These are phyloP conservation scores for Arvicanthis niloticus DNA, from an alignment of 2,113 vertebrate species.

Conservation along the genomic window DNA sequence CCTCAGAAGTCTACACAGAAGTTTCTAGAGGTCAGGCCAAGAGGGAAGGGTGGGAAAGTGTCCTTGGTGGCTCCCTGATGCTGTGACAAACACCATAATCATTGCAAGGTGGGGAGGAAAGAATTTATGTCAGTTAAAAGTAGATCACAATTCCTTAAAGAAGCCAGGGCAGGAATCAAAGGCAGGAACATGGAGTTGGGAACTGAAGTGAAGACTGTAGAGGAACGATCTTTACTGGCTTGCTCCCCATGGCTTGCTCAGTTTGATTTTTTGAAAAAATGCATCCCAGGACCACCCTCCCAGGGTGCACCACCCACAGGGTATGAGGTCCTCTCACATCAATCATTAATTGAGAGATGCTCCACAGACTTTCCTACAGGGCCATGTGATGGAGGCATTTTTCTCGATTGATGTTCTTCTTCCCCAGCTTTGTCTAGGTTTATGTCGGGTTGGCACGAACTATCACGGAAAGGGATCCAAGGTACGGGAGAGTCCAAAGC, in stretches of 20 bases:
- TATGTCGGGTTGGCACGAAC: background rate
- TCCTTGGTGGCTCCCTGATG: background rate
- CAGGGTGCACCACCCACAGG: background rate
- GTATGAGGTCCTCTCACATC: background rate
- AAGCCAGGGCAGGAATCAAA: background rate
- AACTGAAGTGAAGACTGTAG: background rate
- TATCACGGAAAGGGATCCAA: background rate
- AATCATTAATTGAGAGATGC: background rate
- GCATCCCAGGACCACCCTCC: background rate
- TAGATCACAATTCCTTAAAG: background rate
- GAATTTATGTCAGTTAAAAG: background rate
- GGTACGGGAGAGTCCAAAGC: background rate
- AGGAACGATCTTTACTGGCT: background rate
- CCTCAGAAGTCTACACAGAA: fast-evolving
- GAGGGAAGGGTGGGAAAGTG: background rate
- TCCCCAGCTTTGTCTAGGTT: background rate
- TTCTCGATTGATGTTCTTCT: background rate
- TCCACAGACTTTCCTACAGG: background rate
- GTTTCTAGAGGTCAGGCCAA: background rate
- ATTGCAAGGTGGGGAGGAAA: background rate
- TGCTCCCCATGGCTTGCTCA: background rate
- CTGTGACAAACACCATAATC: background rate
- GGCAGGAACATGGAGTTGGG: background rate
- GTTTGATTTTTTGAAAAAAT: background rate
- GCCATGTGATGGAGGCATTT: background rate